Evolutionary conservation across 2,888 invertebrate genomes (phyloP).

Genomic region (Timema cristinae): DNA sequence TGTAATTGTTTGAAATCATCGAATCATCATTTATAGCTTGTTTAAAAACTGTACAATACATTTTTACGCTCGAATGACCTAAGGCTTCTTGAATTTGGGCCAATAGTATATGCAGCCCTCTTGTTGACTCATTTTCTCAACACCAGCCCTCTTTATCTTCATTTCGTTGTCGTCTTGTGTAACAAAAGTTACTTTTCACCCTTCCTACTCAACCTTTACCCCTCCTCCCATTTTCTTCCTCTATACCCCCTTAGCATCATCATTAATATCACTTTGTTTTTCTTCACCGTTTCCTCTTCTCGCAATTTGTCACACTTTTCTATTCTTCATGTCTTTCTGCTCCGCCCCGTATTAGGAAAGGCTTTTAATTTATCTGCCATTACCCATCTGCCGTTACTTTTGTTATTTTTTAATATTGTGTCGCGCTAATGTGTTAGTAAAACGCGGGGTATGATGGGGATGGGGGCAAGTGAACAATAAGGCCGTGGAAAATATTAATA

Average conservation of each 20-base stretch:
- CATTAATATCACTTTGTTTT: slow-evolving; percentile 33
- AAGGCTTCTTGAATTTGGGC: too few relatives aligned
- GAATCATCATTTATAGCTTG: too few relatives aligned
- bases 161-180: slow-evolving; percentile 15
- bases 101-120: too few relatives aligned
- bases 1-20: too few relatives aligned
- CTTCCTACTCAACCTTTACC: slow-evolving; percentile 12
- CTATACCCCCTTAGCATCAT: slow-evolving; percentile 26
- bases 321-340: slow-evolving; percentile 4
- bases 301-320: slow-evolving; percentile 32
- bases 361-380: slow-evolving; percentile 10
- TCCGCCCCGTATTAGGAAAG: background rate
- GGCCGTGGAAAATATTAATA: too few relatives aligned
- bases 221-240: background rate
- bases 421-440: slow-evolving; percentile 14
- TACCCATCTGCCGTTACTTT: slow-evolving; percentile 4
- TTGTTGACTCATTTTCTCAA: too few relatives aligned
- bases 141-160: slow-evolving; percentile 14
- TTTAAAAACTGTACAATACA: too few relatives aligned
- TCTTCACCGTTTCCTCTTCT: slow-evolving; percentile 27
- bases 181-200: slow-evolving; percentile 8
- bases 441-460: background rate
- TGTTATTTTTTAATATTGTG: slow-evolving; percentile 12
- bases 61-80: too few relatives aligned
- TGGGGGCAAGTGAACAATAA: background rate